Evolutionary conservation across 2,113 vertebrate genomes (phyloP), one percentile per base, ranked within the genome.

Genomic region (Gallinago paraguaiae): DNA sequence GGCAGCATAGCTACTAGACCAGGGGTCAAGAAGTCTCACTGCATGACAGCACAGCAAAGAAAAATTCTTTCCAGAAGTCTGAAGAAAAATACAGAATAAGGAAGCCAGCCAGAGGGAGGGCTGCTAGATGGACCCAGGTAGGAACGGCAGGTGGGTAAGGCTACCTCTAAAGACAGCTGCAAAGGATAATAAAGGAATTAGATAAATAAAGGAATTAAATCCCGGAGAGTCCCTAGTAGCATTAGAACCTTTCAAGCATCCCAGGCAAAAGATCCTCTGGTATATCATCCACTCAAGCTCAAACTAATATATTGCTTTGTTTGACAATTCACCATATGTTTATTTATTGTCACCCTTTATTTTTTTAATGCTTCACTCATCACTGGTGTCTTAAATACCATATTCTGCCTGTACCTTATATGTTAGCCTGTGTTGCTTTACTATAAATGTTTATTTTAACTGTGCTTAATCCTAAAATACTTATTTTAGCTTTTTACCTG

Each of bases 81-180:
- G 50, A 77, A 64, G 28, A 56, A 3, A 69, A 41, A 72, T 60
- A 8, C 1, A 65, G 8, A 17, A 35, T 23, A 48, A 57, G 25
- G 53, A 81, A 88, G 10, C 5, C 15, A 10, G 4, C 2, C 4
- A 37, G 30, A 31, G 6, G 8, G 12, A 76, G 9, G 2, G 31
- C 9, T 65, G 14, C 11, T 30, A 31, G 43, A 39, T 43, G 13
- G 25, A 80, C 35, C 17, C 31, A 79, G 12, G 11, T 17, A 63
- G 31, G 6, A 22, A 50, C 0, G 1, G 10, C 41, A 24, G n/a
- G 18, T 10, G 13, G 35, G 5, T 10, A 59, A 41, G 7, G 4
- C 7, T 45, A 10, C 9, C 10, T 86, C 27, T 19, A 76, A 75
- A 63, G 48, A 20, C 2, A 19, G 28, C 6, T 43, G 19, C 15